Percentiles rank a stretch among this genome's conserved stretches.
Evolutionary conservation across 2,797 vertebrate species (phyloP).

Genomic region (Oceanodroma leucorhoa): DNA sequence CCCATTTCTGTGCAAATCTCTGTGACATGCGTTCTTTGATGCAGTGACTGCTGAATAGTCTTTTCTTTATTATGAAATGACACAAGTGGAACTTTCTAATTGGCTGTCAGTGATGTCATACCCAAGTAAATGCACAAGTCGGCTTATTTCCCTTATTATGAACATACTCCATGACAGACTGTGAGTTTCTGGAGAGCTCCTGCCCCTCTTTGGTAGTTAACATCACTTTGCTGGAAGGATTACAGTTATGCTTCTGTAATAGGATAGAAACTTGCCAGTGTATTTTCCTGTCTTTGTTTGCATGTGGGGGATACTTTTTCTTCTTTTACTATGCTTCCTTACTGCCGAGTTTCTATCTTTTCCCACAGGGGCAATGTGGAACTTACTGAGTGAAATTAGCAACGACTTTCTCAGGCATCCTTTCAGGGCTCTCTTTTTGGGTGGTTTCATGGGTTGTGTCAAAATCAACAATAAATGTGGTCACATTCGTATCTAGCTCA

Average conservation of each 20-base stretch:
- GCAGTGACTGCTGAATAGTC: constrained; percentile 66
- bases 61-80: constrained; percentile 72
- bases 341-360: neutral
- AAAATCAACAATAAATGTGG: constrained; percentile 18
- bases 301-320: neutral
- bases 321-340: neutral
- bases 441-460: neutral
- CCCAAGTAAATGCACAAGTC: constrained; percentile 42
- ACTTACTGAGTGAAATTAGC: neutral
- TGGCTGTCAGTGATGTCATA: constrained; percentile 72
- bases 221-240: constrained; percentile 4
- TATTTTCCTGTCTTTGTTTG: constrained; percentile 12
- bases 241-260: neutral
- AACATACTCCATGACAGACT: constrained; percentile 27
- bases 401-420: neutral
- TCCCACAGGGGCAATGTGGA: neutral
- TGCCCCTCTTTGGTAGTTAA: constrained; percentile 24
- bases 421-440: neutral
- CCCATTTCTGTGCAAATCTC: constrained; percentile 74
- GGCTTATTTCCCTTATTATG: constrained; percentile 46
- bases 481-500: neutral
- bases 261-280: neutral
- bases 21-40: constrained; percentile 69
- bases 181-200: constrained; percentile 35
- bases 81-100: constrained; percentile 72